These are phyloP conservation scores for Amphipoea oculea DNA, from an alignment of 2,888 invertebrate genomes.

Conservation along the genomic window DNA sequence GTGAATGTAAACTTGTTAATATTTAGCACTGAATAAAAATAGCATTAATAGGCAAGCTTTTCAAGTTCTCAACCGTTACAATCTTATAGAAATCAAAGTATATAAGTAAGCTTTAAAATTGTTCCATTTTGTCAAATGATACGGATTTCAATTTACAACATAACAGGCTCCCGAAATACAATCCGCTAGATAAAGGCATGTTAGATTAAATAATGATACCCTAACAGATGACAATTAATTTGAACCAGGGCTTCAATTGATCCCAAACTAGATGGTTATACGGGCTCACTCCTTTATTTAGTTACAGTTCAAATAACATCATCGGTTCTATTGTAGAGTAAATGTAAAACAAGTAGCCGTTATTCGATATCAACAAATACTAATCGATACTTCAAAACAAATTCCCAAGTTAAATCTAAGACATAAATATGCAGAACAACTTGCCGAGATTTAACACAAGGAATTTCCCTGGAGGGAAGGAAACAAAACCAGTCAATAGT, in stretches of 20 bases:
- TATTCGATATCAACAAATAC: not conserved
- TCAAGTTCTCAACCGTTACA: not conserved
- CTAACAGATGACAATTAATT: slow-evolving; percentile 58
- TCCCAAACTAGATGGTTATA: slow-evolving; percentile 45
- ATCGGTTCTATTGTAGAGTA: not conserved
- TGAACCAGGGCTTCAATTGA: slow-evolving; percentile 56
- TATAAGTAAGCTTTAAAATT: not conserved
- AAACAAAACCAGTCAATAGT: slow-evolving; percentile 38
- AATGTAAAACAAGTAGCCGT: not conserved
- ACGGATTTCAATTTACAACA: not conserved
- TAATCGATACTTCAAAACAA: slow-evolving; percentile 8
- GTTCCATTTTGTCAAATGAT: not conserved
- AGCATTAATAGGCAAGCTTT: not conserved
- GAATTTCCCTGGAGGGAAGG: slow-evolving; percentile 37
- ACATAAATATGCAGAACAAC: slow-evolving; percentile 17
- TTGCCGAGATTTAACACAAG: slow-evolving; percentile 21
- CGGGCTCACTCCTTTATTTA: slow-evolving; percentile 46
- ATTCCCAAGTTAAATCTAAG: slow-evolving; percentile 8
- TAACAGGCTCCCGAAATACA: not conserved
- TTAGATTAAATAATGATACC: slow-evolving; percentile 55
- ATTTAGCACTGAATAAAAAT: not conserved
- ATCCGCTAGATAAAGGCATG: not conserved
- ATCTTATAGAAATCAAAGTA: not conserved
- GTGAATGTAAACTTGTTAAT: not conserved
- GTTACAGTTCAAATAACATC: slow-evolving; percentile 1